Evolutionary conservation across 2,797 vertebrate genomes (phyloP).

Genomic region (Periophthalmus magnuspinnatus): DNA sequence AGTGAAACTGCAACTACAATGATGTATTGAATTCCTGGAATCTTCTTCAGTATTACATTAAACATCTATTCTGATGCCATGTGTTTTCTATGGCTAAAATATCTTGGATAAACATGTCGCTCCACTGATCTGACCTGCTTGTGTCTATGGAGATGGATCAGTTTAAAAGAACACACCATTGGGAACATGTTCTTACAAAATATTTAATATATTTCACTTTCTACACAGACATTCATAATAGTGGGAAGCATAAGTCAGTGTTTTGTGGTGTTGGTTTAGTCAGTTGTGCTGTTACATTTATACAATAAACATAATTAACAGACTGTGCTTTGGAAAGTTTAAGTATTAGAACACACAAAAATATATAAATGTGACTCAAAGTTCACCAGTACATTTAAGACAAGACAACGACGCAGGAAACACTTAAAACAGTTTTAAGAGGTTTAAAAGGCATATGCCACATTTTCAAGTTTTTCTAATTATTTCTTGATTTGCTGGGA

Average conservation of each 20-base stretch:
- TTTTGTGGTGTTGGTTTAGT: background rate
- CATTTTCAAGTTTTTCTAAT: no score
- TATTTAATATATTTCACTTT: slow-evolving; percentile 1
- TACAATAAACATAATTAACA: background rate
- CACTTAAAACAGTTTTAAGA: background rate
- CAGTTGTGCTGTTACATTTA: slow-evolving; percentile 1
- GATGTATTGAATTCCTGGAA: no score
- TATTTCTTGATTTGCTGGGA: no score
- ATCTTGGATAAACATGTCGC: no score
- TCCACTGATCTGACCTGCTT: no score
- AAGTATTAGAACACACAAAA: background rate
- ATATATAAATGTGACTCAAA: background rate
- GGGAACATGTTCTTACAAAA: background rate
- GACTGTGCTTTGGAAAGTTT: background rate
- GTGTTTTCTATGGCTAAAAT: no score
- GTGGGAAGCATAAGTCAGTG: background rate
- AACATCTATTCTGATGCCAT: no score
- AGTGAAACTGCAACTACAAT: no score
- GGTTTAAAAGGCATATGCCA: no score
- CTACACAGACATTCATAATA: background rate
- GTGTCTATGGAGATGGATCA: background rate
- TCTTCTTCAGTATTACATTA: no score
- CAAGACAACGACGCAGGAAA: background rate
- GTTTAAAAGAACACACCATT: background rate
- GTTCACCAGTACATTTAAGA: background rate